Conservation (phyloP, 2,888 invertebrate species). For the Lasioglossum leucozonium region DNA sequence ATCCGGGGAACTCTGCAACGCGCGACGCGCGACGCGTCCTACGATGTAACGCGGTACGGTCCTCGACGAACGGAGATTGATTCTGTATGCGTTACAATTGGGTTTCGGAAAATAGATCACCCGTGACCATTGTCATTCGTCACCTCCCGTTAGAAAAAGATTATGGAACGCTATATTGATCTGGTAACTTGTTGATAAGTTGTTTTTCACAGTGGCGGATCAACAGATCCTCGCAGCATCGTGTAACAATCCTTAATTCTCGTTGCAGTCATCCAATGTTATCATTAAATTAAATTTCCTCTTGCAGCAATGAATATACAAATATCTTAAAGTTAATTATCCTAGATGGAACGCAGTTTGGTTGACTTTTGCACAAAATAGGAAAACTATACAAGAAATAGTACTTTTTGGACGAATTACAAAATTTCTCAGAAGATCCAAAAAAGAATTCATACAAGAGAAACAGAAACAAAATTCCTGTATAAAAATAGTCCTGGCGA, state of each 20-base stretch:
- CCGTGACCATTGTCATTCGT: neutral
- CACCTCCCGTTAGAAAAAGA: neutral
- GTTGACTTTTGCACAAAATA: no score
- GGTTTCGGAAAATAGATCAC: neutral
- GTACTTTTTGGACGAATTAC: neutral
- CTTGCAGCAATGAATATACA: no score
- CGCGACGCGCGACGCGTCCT: neutral
- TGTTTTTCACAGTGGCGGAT: neutral
- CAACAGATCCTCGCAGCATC: neutral
- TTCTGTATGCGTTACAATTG: conserved; percentile 3
- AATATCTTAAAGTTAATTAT: no score
- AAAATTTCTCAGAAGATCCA: neutral
- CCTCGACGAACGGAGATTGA: neutral
- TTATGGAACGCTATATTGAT: neutral
- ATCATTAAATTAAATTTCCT: neutral
- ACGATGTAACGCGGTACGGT: conserved; percentile 1
- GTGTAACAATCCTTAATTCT: neutral
- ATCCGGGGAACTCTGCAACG: neutral
- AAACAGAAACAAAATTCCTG: neutral
- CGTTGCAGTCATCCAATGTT: neutral
- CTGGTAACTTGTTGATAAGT: neutral
- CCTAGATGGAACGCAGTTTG: no score
- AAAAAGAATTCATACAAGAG: neutral
- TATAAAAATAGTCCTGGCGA: neutral
- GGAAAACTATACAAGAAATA: no score